Percentiles rank a stretch among this genome's conserved stretches.
Evolutionary conservation across 1,140 invertebrate species (phyloP).

Genomic region (Drosophila sp.): DNA sequence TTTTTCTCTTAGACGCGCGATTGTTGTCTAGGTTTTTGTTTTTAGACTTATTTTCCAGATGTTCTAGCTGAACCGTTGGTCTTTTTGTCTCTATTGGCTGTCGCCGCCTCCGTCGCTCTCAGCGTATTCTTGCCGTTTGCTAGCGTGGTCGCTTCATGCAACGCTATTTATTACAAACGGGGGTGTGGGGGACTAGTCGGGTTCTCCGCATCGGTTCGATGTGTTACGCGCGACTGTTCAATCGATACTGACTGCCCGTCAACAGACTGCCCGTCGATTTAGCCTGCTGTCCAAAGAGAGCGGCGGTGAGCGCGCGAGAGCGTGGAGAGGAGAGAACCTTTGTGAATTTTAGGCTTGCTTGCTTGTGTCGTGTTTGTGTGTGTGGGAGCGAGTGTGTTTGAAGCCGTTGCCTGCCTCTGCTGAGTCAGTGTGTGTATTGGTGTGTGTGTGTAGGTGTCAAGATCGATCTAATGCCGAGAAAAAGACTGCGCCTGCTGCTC

Average conservation of each 20-base stretch:
- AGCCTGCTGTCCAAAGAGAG: constrained; percentile 23
- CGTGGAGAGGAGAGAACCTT: constrained; percentile 22
- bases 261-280: constrained; percentile 31
- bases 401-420: constrained; percentile 14
- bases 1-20: constrained; percentile 19
- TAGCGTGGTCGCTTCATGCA: constrained; percentile 69
- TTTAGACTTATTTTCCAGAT: constrained; percentile 56
- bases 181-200: constrained; percentile 43
- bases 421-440: constrained; percentile 41
- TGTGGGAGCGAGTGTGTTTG: constrained; percentile 21
- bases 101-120: constrained; percentile 65
- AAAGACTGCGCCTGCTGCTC: constrained; percentile 22
- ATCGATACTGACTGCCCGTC: constrained; percentile 66
- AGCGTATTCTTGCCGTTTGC: constrained; percentile 72
- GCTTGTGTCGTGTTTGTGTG: neutral
- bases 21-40: constrained; percentile 26
- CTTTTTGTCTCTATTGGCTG: constrained; percentile 9
- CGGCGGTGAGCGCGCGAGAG: constrained; percentile 5
- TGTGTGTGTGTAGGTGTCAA: constrained; percentile 47
- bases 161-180: constrained; percentile 78
- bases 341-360: neutral
- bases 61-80: constrained; percentile 44
- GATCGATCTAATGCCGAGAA: constrained; percentile 54
- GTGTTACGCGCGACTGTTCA: constrained; percentile 79
- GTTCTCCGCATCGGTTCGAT: constrained; percentile 71